A percentile compares a stretch with the other conserved stretches of the same genome.
phyloP scores from a whole-genome alignment of 2,113 vertebrate species.

The Rhadina sibilatrix region DNA sequence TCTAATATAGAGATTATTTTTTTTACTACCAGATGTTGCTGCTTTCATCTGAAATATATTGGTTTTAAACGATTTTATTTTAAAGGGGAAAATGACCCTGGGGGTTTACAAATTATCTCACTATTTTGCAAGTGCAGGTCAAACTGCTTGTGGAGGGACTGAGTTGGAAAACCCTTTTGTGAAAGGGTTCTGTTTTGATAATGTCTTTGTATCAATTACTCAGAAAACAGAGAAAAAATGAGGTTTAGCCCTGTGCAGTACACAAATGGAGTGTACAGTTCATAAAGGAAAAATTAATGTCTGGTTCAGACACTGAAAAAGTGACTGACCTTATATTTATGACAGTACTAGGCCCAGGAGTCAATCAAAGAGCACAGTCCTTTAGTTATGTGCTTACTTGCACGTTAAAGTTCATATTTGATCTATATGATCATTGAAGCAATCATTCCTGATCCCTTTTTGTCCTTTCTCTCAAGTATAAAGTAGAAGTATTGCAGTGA shows the following conservation, averaged over 20 bases:
- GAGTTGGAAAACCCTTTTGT: background rate
- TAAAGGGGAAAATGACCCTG: background rate
- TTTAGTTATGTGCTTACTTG: background rate
- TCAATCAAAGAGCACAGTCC: background rate
- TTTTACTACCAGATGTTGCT: background rate
- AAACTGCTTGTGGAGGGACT: background rate
- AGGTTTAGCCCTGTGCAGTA: background rate
- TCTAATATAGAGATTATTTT: background rate
- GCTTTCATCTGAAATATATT: background rate
- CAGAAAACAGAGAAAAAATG: constrained; percentile 17
- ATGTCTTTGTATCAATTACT: background rate
- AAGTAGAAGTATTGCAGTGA: background rate
- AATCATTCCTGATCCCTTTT: constrained; percentile 13
- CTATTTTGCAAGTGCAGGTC: background rate
- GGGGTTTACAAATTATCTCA: background rate
- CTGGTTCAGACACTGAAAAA: background rate
- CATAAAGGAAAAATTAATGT: constrained; percentile 10
- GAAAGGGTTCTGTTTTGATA: background rate
- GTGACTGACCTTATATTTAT: constrained; percentile 25
- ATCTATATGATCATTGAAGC: background rate
- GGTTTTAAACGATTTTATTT: background rate
- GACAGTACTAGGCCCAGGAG: background rate
- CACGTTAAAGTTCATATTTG: constrained; percentile 2
- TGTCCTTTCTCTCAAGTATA: background rate
- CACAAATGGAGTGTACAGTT: background rate